Percentiles rank a stretch among this genome's conserved stretches.
Conservation (phyloP, 2,113 vertebrate genomes). For the Monopterus albus region DNA sequence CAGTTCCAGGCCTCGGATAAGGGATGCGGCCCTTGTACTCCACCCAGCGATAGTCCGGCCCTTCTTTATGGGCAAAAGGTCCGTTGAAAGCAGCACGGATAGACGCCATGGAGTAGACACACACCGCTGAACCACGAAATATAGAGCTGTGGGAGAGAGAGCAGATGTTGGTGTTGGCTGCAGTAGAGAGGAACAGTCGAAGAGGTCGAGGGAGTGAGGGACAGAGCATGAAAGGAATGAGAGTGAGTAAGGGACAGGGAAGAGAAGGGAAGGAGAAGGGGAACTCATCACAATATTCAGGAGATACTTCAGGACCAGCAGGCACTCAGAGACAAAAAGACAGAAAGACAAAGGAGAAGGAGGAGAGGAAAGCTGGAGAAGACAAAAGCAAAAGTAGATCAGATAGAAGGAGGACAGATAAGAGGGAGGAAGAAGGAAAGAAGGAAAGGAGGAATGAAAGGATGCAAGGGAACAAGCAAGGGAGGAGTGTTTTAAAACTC, state of each 20-base stretch:
- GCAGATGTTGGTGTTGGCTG: neutral
- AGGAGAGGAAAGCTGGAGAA: neutral
- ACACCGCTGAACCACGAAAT: slow-evolving; percentile 86
- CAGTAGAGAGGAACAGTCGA: too few species aligned
- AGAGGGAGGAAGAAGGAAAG: neutral
- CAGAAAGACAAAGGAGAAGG: too few species aligned
- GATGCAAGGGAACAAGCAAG: neutral
- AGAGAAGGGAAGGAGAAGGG: neutral
- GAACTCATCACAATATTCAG: too few species aligned
- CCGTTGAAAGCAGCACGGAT: slow-evolving; percentile 88
- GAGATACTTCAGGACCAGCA: too few species aligned
- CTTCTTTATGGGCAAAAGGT: slow-evolving; percentile 88
- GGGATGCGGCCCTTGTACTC: slow-evolving; percentile 87
- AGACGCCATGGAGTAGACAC: slow-evolving; percentile 85
- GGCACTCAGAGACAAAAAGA: too few species aligned
- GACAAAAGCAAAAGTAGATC: neutral
- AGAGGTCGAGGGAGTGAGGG: neutral
- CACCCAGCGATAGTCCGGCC: slow-evolving; percentile 87
- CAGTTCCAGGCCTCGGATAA: slow-evolving; percentile 88
- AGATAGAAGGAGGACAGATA: neutral
- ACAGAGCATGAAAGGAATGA: neutral
- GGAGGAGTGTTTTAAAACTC: slow-evolving; percentile 27
- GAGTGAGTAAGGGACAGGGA: neutral
- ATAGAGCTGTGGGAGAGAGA: slow-evolving; percentile 74
- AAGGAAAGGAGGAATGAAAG: neutral